Conservation (phyloP, 2,888 invertebrate genomes). For the Erannis defoliaria region DNA sequence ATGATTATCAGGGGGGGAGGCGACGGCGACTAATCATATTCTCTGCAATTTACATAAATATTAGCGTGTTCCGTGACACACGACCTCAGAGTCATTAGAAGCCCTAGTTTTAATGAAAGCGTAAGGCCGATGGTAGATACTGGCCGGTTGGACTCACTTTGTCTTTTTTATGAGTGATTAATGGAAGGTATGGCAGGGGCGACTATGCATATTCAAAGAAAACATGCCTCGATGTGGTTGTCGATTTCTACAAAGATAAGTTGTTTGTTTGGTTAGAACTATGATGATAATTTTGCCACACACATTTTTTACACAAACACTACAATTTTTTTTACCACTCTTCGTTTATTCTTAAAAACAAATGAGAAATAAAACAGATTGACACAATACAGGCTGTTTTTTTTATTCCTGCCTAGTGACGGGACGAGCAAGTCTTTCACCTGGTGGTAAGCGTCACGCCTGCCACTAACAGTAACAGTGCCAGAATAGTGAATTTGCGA, state of each 20-base stretch:
- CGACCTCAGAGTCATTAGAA: slow-evolving; percentile 70
- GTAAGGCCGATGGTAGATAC: slow-evolving; percentile 76
- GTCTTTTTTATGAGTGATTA: slow-evolving; percentile 86
- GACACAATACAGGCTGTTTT: too few relatives aligned
- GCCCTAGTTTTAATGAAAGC: slow-evolving; percentile 51
- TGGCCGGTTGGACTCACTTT: slow-evolving; percentile 70
- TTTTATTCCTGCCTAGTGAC: too few relatives aligned
- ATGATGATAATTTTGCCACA: neutral
- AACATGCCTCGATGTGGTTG: slow-evolving; percentile 37
- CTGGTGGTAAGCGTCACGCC: too few relatives aligned
- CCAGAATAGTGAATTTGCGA: too few relatives aligned
- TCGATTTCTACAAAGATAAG: slow-evolving; percentile 53
- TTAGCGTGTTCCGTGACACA: slow-evolving; percentile 84
- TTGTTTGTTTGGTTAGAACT: slow-evolving; percentile 46
- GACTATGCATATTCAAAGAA: slow-evolving; percentile 73
- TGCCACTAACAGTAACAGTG: too few relatives aligned
- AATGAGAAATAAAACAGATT: too few relatives aligned
- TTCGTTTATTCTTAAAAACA: too few relatives aligned
- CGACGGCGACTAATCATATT: slow-evolving; percentile 85
- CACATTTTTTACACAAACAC: too few relatives aligned
- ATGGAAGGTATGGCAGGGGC: slow-evolving; percentile 65
- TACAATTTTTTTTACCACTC: too few relatives aligned
- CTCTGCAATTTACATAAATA: slow-evolving; percentile 86
- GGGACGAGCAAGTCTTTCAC: too few relatives aligned
- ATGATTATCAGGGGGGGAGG: slow-evolving; percentile 86